These are phyloP conservation scores for Leptinotarsa peninsularis DNA, from an alignment of 2,888 invertebrate genomes.

Conservation along the genomic window DNA sequence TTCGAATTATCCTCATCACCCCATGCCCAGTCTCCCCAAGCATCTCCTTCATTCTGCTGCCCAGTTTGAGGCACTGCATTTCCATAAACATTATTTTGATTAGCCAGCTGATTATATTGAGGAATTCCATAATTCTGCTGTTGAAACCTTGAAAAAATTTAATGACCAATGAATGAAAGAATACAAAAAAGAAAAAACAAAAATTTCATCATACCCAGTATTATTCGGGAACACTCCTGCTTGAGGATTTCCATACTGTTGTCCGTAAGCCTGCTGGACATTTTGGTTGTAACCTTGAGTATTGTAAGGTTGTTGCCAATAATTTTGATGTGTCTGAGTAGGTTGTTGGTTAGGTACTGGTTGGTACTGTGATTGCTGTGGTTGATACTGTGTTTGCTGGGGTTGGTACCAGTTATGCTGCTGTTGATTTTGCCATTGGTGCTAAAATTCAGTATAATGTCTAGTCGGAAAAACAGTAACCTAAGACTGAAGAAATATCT, in stretches of 20 bases:
- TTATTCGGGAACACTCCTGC: constrained; percentile 37
- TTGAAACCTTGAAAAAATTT: constrained; percentile 30
- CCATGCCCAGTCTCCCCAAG: constrained; percentile 73
- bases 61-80: constrained; percentile 60
- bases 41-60: constrained; percentile 55
- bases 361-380: constrained; percentile 54
- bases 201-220: constrained; percentile 32
- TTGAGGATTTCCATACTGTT: constrained; percentile 39
- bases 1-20: constrained; percentile 69
- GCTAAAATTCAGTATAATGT: constrained; percentile 47
- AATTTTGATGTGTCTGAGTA: constrained; percentile 54
- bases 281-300: constrained; percentile 39
- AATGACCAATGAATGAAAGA: not conserved
- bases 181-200: not conserved
- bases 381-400: constrained; percentile 61
- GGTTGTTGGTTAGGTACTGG: constrained; percentile 54
- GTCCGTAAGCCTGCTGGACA: constrained; percentile 48
- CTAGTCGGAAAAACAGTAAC: not conserved
- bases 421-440: constrained; percentile 61
- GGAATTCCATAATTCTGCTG: constrained; percentile 51
- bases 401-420: constrained; percentile 64
- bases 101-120: constrained; percentile 56
- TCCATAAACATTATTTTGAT: constrained; percentile 42
- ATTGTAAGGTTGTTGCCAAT: constrained; percentile 48
- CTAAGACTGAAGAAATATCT: no score